Base-by-base conservation (phyloP, 2,888 invertebrate genomes). In the Willowsia nigromaculata region DNA sequence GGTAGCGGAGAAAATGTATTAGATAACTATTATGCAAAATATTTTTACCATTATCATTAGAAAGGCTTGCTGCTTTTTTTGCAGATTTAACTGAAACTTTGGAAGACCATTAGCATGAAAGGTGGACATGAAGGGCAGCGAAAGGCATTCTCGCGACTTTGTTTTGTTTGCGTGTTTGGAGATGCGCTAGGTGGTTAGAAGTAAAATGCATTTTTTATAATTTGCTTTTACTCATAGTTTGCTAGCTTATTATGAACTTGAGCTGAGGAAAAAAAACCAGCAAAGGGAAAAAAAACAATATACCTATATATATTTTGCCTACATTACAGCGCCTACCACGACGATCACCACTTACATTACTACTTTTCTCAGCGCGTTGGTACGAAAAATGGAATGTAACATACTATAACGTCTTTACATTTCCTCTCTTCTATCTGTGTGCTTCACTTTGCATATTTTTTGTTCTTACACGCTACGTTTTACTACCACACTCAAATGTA, bases 141-240 rank as follows among this genome's bases (percentile, higher is more conserved):
- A 59, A 59, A 40, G 37, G 18, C 65, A 37, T 15, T 1, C 37
- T 1, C 37, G 4, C n/a, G 33, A 9, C 1, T n/a, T 30, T 65
- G 27, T 33, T 37, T 43, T 71, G 18, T 25, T 43, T 5, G 43
- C 25, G n/a, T 43, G 18, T 25, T 71, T 13, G 22, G 43, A 15
- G 43, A 22, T 43, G 59, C n/a, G 2, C 33, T 33, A 0, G 15
- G n/a, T 27, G 4, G n/a, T 53, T 59, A 65, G 7, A 56, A 78
- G 15, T 1, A 50, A 56, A 56, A 80, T 80, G 80, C 56, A 80
- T 56, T 59, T 81, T 81, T 82, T 65, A 33, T n/a, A 71, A 84
- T 56, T 53, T 74, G 56, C 82, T 68, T 62, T 59, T 81, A 68
- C 68, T 62, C 62, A 43, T 33, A 80, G n/a, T 80, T 80, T 68